Percentiles rank a stretch among this genome's conserved stretches.
phyloP scores from a whole-genome alignment of 2,113 vertebrate genomes.

The Hydrochoerus hydrochaeris region DNA sequence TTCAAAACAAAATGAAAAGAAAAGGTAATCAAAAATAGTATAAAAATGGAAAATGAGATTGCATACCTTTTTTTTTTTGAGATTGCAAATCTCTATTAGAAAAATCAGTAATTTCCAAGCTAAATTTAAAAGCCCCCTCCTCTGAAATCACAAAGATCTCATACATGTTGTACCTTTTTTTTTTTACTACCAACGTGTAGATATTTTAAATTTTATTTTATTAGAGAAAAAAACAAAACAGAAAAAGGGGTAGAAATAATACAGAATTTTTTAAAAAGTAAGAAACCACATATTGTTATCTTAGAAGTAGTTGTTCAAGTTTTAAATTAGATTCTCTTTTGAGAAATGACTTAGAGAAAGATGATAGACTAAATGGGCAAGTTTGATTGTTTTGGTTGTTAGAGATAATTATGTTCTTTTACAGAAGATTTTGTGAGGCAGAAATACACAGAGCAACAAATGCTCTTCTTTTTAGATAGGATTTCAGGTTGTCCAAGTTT shows the following conservation, averaged over 20 bases:
- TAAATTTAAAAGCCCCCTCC: conserved; percentile 15
- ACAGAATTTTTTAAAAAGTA: too few relatives aligned
- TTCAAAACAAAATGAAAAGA: conserved; percentile 68
- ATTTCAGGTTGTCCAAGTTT: conserved; percentile 33
- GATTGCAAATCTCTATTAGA: background rate
- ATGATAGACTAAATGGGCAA: background rate
- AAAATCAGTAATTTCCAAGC: conserved; percentile 32
- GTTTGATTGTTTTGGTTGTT: conserved; percentile 29
- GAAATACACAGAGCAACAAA: background rate
- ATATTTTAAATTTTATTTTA: too few relatives aligned
- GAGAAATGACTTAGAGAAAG: conserved; percentile 34
- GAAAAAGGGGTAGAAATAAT: too few relatives aligned
- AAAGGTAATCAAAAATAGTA: conserved; percentile 50
- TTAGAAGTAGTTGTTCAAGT: too few relatives aligned
- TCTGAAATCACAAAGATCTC: background rate
- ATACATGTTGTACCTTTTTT: background rate
- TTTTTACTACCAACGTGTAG: too few relatives aligned
- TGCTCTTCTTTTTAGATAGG: background rate
- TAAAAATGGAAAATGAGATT: conserved; percentile 69
- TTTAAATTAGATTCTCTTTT: conserved; percentile 65
- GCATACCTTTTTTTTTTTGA: background rate
- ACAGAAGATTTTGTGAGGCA: background rate
- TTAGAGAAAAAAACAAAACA: too few relatives aligned
- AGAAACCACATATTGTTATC: too few relatives aligned
- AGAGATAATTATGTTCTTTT: background rate